Percentiles rank a stretch among this genome's conserved stretches.
Evolutionary conservation across 2,113 vertebrate genomes (phyloP).

Genomic region (Rhynchopsitta pachyrhyncha): DNA sequence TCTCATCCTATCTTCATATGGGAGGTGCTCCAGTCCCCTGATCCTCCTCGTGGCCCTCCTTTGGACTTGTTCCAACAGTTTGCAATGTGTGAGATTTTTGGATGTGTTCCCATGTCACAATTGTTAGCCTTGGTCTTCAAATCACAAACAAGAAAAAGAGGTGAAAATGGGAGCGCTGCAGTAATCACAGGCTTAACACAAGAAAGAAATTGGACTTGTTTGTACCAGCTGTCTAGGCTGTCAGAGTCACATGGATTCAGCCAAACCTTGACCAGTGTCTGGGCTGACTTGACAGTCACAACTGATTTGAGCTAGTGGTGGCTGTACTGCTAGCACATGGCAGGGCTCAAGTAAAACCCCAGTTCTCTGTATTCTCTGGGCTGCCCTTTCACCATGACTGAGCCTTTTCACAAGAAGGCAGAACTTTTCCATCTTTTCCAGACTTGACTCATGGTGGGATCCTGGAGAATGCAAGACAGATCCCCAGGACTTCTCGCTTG

Average conservation of each 20-base stretch:
- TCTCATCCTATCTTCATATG: no score
- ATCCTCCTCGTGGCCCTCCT: no score
- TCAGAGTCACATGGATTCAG: not conserved
- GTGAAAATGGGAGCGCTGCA: not conserved
- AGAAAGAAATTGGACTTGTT: not conserved
- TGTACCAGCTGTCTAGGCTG: not conserved
- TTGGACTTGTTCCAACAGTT: no score
- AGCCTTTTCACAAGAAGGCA: not conserved
- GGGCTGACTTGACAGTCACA: not conserved
- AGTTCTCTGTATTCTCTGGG: not conserved
- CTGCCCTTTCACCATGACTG: not conserved
- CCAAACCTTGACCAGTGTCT: not conserved
- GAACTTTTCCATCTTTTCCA: not conserved
- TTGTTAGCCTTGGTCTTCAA: not conserved
- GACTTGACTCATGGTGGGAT: not conserved
- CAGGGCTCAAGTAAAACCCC: not conserved
- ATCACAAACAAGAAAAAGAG: not conserved
- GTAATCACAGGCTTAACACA: not conserved
- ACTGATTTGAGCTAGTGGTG: not conserved
- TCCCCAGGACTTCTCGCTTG: not conserved
- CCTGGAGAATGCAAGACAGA: not conserved
- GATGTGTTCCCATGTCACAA: not conserved
- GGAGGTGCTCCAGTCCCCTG: no score
- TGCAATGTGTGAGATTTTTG: not conserved
- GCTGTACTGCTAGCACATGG: not conserved